Conservation (phyloP, 2,888 invertebrate genomes). For the Phortica okadai region DNA sequence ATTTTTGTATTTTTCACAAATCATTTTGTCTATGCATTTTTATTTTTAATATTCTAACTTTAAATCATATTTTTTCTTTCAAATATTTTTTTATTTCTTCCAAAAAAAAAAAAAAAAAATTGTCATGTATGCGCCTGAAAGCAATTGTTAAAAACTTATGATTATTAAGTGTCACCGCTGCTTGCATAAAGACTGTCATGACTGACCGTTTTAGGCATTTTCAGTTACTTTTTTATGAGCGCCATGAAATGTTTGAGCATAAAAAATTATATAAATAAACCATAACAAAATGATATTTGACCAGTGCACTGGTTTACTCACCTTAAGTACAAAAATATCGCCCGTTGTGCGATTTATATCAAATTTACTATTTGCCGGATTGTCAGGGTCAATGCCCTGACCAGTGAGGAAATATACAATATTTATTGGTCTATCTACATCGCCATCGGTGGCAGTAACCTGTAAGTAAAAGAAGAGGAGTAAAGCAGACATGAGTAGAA, state of each 20-base stretch:
- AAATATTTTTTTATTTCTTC: not conserved
- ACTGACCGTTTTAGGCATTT: too few species aligned
- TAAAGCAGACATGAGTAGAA: not conserved
- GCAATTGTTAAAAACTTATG: not conserved
- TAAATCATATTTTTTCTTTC: not conserved
- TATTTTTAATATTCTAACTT: not conserved
- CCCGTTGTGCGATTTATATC: conserved; percentile 97
- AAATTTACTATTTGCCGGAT: conserved; percentile 96
- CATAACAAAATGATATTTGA: not conserved
- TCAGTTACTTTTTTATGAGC: not conserved
- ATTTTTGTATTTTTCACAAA: not conserved
- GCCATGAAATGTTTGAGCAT: not conserved
- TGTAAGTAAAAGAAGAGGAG: conserved; percentile 73
- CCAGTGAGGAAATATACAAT: conserved; percentile 97
- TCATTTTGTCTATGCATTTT: not conserved
- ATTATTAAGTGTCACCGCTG: not conserved
- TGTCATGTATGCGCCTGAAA: not conserved
- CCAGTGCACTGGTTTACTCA: conserved; percentile 76
- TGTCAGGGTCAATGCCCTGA: conserved; percentile 97
- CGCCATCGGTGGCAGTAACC: conserved; percentile 97
- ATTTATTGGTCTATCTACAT: conserved; percentile 95
- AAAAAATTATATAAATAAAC: conserved; percentile 3
- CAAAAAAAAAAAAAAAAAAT: not conserved
- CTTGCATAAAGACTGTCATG: not conserved
- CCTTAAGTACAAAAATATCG: conserved; percentile 96